A percentile compares a stretch with the other conserved stretches of the same genome.
Conservation (phyloP, 2,797 vertebrate species). For the Chiroxiphia lanceolata region DNA sequence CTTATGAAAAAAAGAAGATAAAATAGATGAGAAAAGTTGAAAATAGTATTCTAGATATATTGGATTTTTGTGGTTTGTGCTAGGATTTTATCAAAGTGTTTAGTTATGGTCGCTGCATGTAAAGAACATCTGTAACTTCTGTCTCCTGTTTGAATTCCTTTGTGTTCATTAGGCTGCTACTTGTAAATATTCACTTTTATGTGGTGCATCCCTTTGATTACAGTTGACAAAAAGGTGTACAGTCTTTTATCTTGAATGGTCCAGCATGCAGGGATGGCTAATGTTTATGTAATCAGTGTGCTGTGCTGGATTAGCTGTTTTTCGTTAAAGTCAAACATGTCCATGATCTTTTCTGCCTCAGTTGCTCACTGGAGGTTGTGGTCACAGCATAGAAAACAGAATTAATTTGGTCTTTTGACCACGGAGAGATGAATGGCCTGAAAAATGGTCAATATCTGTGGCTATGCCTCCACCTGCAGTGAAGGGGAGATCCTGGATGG, state of each 20-base stretch:
- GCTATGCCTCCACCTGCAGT: rapidly evolving
- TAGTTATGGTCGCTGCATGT: not conserved
- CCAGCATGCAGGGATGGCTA: not conserved
- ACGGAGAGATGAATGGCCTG: not conserved
- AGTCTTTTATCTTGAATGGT: not conserved
- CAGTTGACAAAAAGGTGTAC: not conserved
- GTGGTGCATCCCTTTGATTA: not conserved
- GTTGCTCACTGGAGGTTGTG: not conserved
- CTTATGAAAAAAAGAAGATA: not conserved
- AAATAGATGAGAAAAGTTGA: not conserved
- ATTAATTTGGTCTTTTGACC: not conserved
- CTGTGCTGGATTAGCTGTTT: not conserved
- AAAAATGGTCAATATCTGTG: not conserved
- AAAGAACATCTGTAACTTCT: not conserved
- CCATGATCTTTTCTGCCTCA: rapidly evolving
- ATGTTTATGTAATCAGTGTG: not conserved
- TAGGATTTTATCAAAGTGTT: not conserved
- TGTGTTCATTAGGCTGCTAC: not conserved
- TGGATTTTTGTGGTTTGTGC: not conserved
- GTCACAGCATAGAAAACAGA: not conserved
- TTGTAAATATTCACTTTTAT: not conserved
- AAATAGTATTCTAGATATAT: not conserved
- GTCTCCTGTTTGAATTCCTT: not conserved
- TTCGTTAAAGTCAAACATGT: not conserved
- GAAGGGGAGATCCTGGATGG: not conserved